Percentiles rank a stretch among this genome's conserved stretches.
Conservation (phyloP, 2,888 invertebrate species). For the Smittia aterrima region DNA sequence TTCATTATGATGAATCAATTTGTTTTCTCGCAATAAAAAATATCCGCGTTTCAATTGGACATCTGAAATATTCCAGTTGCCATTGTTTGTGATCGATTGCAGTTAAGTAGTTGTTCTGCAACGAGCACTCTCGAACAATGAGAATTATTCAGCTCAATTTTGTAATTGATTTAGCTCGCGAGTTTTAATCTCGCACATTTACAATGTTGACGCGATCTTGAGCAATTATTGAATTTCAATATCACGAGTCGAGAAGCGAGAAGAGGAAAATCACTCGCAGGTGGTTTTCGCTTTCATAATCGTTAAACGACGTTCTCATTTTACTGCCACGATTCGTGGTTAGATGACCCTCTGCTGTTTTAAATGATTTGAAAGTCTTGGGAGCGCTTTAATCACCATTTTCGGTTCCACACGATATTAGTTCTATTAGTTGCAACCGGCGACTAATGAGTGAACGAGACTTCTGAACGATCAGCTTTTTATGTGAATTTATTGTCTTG, state of each 20-base stretch:
- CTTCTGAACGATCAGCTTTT: neutral
- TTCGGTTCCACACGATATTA: neutral
- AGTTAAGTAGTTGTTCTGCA: neutral
- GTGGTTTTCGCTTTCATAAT: conserved; percentile 38
- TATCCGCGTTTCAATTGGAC: neutral
- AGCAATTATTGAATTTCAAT: conserved; percentile 11
- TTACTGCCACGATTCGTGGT: neutral
- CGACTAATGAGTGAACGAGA: conserved; percentile 1
- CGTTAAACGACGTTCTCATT: conserved; percentile 2
- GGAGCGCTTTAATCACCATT: neutral
- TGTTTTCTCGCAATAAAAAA: neutral
- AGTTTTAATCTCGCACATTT: neutral
- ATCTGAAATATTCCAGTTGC: too few relatives aligned
- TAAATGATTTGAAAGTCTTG: neutral
- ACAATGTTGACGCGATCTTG: neutral
- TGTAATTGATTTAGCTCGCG: neutral
- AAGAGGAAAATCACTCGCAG: conserved; percentile 22
- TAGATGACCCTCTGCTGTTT: neutral
- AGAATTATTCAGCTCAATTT: neutral
- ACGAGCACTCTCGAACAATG: neutral
- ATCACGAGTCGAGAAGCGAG: neutral
- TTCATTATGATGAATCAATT: conserved; percentile 28
- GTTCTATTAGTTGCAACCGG: neutral
- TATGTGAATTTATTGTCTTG: conserved; percentile 26
- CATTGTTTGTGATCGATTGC: too few relatives aligned